Evolutionary conservation across 2,888 invertebrate species (phyloP), one percentile per base, ranked within the genome.

Genomic region (Pristionchus maxplancki): DNA sequence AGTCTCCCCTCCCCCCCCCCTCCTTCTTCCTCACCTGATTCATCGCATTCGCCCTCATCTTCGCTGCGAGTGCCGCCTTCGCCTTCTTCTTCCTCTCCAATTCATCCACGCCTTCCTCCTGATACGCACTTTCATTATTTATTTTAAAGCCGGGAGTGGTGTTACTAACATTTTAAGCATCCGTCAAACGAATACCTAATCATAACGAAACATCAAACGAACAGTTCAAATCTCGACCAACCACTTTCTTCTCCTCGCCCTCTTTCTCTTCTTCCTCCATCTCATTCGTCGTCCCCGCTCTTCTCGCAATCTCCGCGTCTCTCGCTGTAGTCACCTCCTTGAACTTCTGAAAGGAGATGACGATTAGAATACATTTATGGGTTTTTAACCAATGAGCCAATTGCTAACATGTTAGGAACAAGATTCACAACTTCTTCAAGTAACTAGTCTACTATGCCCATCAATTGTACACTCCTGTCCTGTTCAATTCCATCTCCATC

Each of bases 21-120:
- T 34, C 71, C 31, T 71, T n/a, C 64, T 9, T n/a, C 13, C 85
- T 87, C 50, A 89, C 89, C 89, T 90, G 90, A 37, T 90, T 89
- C 91, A 94, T 84, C 11, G 94, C 94, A 71, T 90, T 91, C 58
- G 89, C 92, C 71, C 90, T 90, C 92, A 91, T 93, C 88, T 91
- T 91, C 0, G 92, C 92, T 4, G 93, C 93, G 48, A 89, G 88
- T 1, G 90, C 92, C 2, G 92, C 90, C 64, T 89, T 90, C 37
- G 84, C 74, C 44, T 87, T 85, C 37, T 85, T 67, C 48, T 88
- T 88, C 58, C 83, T 84, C 67, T 89, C 88, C 50, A 58, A 31
- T 31, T 78, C 58, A 74, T 88, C 74, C 37, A 58, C 58, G n/a
- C 48, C 44, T 17, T 50, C 53, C 44, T 40, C 78, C 78, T 78